Conservation (phyloP, 2,888 invertebrate genomes). For the Glaucopsyche alexis region DNA sequence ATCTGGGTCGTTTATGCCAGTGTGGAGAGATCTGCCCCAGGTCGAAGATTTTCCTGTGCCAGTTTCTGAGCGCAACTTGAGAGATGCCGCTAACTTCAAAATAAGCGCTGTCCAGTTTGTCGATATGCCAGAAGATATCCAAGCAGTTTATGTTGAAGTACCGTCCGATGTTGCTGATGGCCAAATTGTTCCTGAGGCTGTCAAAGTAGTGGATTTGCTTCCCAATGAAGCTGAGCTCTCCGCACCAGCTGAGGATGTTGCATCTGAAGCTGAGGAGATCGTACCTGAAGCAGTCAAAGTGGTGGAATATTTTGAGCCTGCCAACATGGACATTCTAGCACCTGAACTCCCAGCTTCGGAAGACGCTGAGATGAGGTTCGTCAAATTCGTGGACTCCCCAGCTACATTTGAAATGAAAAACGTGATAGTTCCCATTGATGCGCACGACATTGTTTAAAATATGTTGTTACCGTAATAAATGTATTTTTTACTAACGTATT, state of each 20-base stretch:
- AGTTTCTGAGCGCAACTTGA: background rate
- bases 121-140: background rate
- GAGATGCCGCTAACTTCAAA: background rate
- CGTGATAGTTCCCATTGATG: background rate
- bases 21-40: constrained; percentile 11
- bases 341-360: background rate
- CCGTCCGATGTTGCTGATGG: background rate
- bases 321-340: background rate
- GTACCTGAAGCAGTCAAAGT: background rate
- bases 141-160: background rate
- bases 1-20: background rate
- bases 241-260: background rate
- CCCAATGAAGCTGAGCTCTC: background rate
- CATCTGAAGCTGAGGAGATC: background rate
- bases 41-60: background rate
- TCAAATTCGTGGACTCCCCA: background rate
- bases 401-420: constrained; percentile 11
- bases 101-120: background rate
- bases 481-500: background rate
- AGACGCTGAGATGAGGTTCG: constrained; percentile 14
- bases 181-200: background rate
- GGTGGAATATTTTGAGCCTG: background rate
- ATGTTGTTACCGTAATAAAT: background rate
- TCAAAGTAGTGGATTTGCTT: background rate
- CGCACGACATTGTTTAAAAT: constrained; percentile 16